Evolutionary conservation across 2,113 vertebrate genomes (phyloP), one percentile per base, ranked within the genome.

Genomic region (Oreochromis aureus): DNA sequence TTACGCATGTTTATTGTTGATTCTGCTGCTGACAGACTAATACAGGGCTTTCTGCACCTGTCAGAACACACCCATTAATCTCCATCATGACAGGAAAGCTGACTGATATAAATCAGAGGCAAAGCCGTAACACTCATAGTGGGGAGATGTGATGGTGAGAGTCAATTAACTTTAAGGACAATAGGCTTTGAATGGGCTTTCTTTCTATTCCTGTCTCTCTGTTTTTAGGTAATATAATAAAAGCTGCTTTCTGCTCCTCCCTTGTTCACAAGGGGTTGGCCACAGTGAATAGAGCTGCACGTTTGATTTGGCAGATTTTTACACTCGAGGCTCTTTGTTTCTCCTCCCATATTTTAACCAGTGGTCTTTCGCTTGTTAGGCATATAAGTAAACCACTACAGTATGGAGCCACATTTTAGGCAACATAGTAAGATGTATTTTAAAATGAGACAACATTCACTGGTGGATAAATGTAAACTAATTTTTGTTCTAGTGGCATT

Each of bases 1-100:
- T 36, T 15, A 22, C 15, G 34, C 30, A 10, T 88, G 78, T 89
- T 91, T 87, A 85, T 87, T 93, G 90, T 92, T 92, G 86, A 81
- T 90, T 89, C 85, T 88, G 69, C 87, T 94, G 94, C 87, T 96
- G 96, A 95, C 94, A 95, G 90, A 90, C 91, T 92, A 93, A 93
- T 93, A 89, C 90, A 78, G 93, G 91, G 88, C 89, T 94, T 93
- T 95, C 92, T 94, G 89, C 94, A 96, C 96, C 95, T 95, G 92
- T 95, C 95, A 96, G 92, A 92, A 80, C 84, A 87, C 80, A 90
- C 86, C 89, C 89, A 91, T 96, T 95, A 94, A 95, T 95, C 93
- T 91, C 92, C 93, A 94, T 94, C 92, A 95, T 90, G 92, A 96
- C 93, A 78, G 90, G 93, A 90, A 93, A 89, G 91, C 88, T 87